Evolutionary conservation across 2,113 vertebrate species (phyloP).

Genomic region (Albula goreensis): DNA sequence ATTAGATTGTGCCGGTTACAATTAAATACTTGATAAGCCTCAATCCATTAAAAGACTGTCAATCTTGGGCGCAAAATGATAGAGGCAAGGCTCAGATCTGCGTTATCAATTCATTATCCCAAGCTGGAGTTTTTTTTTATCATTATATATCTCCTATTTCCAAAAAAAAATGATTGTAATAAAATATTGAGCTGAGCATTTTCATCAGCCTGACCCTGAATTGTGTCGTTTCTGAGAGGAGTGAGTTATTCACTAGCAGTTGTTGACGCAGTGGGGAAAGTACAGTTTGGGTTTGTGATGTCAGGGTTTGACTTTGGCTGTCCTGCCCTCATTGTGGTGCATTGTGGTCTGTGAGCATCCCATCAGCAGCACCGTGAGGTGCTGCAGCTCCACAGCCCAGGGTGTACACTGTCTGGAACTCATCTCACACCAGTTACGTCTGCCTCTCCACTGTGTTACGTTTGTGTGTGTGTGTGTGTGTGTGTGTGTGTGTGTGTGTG

Average conservation of each 20-base stretch:
- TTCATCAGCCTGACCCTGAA: not conserved
- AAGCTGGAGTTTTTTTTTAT: constrained; percentile 25
- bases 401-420: not conserved
- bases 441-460: not conserved
- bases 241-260: not conserved
- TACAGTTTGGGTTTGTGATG: not conserved
- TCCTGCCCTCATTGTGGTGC: constrained; percentile 2
- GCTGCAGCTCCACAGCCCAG: not conserved
- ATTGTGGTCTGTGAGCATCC: constrained; percentile 12
- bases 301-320: not conserved
- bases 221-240: not conserved
- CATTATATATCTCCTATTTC: constrained; percentile 20
- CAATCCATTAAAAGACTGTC: constrained; percentile 52
- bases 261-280: not conserved
- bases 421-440: not conserved
- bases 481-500: constrained; percentile 10
- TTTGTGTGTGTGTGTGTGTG: constrained; percentile 17
- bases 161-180: constrained; percentile 25
- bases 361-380: not conserved
- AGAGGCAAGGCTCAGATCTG: constrained; percentile 28
- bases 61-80: constrained; percentile 22
- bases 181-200: constrained; percentile 21
- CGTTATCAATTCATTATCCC: constrained; percentile 18
- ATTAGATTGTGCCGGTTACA: constrained; percentile 56
- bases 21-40: constrained; percentile 58